phyloP scores from a whole-genome alignment of 2,113 vertebrate genomes.

The Phyllostomus hastatus region DNA sequence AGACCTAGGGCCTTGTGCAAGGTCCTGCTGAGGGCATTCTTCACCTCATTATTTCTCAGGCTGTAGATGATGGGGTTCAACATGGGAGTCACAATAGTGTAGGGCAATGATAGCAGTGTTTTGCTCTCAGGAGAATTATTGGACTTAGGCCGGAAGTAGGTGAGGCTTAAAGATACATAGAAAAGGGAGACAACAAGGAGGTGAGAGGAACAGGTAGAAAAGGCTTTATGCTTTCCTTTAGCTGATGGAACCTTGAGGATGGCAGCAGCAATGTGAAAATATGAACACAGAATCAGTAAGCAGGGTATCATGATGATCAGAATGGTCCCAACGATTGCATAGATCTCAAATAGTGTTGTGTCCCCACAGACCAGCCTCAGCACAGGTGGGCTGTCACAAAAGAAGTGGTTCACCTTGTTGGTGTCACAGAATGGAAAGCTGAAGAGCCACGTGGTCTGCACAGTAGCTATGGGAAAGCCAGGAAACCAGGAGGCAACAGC shows the following conservation, averaged over 20 bases:
- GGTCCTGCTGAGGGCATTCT: slow-evolving; percentile 29
- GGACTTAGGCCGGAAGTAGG: slow-evolving; percentile 69
- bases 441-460: slow-evolving; percentile 40
- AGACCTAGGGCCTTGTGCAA: background rate
- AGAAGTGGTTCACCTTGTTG: slow-evolving; percentile 72
- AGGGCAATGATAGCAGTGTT: slow-evolving; percentile 68
- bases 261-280: slow-evolving; percentile 43
- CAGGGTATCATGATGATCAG: slow-evolving; percentile 64
- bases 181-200: slow-evolving; percentile 73
- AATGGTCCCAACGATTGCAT: slow-evolving; percentile 60
- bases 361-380: slow-evolving; percentile 68
- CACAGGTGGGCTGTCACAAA: slow-evolving; percentile 69
- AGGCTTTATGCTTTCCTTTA: slow-evolving; percentile 66
- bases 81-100: slow-evolving; percentile 70
- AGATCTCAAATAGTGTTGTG: slow-evolving; percentile 65
- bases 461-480: slow-evolving; percentile 32
- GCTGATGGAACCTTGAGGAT: slow-evolving; percentile 69
- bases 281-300: slow-evolving; percentile 64
- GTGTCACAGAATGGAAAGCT: slow-evolving; percentile 61
- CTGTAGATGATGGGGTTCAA: slow-evolving; percentile 75
- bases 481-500: slow-evolving; percentile 44
- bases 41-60: slow-evolving; percentile 67
- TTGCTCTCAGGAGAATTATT: slow-evolving; percentile 68
- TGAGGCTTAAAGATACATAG: slow-evolving; percentile 69
- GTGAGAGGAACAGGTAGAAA: slow-evolving; percentile 77